These are phyloP conservation scores for Argopecten irradians DNA, from an alignment of 1,140 invertebrate genomes.

Conservation along the genomic window DNA sequence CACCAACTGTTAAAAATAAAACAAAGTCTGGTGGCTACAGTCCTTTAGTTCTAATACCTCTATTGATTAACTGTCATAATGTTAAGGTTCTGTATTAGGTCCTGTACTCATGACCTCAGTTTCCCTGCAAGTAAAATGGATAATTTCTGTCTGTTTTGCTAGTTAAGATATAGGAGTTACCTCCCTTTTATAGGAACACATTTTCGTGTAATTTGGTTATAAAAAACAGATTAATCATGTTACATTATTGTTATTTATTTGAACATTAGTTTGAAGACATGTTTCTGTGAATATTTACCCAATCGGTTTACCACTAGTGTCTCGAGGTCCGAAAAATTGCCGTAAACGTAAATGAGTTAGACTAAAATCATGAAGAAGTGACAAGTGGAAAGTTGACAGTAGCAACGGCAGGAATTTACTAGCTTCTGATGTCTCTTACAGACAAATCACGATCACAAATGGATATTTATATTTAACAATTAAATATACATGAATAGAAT, in stretches of 20 bases:
- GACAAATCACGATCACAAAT: not conserved
- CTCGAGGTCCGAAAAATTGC: no score
- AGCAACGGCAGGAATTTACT: not conserved
- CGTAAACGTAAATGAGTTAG: not conserved
- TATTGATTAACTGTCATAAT: no score
- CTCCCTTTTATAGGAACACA: not conserved
- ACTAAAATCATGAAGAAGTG: not conserved
- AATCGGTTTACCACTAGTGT: no score
- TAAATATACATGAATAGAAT: not conserved
- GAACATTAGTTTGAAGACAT: no score
- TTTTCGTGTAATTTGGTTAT: not conserved
- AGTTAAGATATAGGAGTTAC: not conserved
- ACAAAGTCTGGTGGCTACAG: constrained; percentile 30
- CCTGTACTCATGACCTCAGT: no score
- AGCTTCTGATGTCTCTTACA: not conserved
- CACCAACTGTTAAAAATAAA: constrained; percentile 55
- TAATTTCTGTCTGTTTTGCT: no score
- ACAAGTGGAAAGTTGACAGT: not conserved
- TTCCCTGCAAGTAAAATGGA: no score
- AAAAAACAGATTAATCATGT: not conserved
- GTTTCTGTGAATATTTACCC: no score
- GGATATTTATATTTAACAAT: not conserved
- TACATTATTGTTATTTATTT: no score
- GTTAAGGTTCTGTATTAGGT: no score
- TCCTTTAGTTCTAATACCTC: no score